phyloP scores from a whole-genome alignment of 2,888 invertebrate genomes.

The Teleiodes luculella region DNA sequence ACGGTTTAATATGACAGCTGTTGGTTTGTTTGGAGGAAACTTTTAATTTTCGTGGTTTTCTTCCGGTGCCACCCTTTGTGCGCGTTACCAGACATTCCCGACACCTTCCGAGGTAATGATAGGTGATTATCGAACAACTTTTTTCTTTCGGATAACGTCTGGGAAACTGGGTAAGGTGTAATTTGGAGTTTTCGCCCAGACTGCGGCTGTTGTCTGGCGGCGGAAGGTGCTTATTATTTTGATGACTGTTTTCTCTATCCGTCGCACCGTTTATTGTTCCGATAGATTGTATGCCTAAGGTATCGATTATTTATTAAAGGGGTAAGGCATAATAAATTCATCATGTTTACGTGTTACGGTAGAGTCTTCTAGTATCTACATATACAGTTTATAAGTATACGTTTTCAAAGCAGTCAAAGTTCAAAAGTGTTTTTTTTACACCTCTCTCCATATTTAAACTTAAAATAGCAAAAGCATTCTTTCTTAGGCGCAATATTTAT shows the following conservation, averaged over 20 bases:
- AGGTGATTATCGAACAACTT: conserved; percentile 67
- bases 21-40: conserved; percentile 74
- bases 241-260: conserved; percentile 53
- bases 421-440: too few species aligned
- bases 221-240: conserved; percentile 60
- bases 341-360: conserved; percentile 16
- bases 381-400: too few species aligned
- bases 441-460: too few species aligned
- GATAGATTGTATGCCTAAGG: conserved; percentile 24
- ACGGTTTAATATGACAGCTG: conserved; percentile 78
- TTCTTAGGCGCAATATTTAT: too few species aligned
- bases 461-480: too few species aligned
- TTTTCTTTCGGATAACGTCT: conserved; percentile 55
- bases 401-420: too few species aligned
- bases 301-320: conserved; percentile 30
- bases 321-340: conserved; percentile 22
- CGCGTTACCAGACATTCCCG: conserved; percentile 56
- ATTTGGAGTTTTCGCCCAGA: conserved; percentile 63
- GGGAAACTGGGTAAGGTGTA: conserved; percentile 60
- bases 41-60: conserved; percentile 74
- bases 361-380: background rate
- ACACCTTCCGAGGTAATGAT: conserved; percentile 69
- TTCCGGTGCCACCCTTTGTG: conserved; percentile 65
- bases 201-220: conserved; percentile 49
- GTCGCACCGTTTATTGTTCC: conserved; percentile 35